These are phyloP conservation scores for Philereme transversata DNA, from an alignment of 2,888 invertebrate species.

Conservation along the genomic window DNA sequence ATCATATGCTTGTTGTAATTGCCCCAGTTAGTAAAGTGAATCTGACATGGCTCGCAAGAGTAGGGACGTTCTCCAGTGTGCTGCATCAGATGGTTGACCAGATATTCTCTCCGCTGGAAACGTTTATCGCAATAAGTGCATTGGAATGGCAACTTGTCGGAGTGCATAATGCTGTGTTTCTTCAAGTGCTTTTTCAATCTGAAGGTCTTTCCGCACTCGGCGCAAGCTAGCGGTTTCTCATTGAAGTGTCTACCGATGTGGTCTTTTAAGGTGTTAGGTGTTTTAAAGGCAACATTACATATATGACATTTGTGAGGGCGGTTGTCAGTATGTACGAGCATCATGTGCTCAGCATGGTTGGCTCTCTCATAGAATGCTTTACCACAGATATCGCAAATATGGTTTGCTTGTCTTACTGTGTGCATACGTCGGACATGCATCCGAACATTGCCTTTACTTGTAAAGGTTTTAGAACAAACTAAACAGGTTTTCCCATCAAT, in stretches of 20 bases:
- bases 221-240: constrained; percentile 57
- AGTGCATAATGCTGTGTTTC: constrained; percentile 88
- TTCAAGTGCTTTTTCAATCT: constrained; percentile 66
- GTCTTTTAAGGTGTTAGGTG: constrained; percentile 45
- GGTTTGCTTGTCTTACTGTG: constrained; percentile 64
- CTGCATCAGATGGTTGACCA: constrained; percentile 84
- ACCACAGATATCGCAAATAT: constrained; percentile 68
- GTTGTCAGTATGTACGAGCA: constrained; percentile 53
- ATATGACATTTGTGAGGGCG: constrained; percentile 66
- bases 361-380: constrained; percentile 60
- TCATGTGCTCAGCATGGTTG: constrained; percentile 54
- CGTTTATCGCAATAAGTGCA: constrained; percentile 88
- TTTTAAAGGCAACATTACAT: constrained; percentile 62
- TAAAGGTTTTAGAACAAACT: constrained; percentile 61
- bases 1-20: constrained; percentile 92
- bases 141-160: constrained; percentile 87
- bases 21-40: constrained; percentile 89
- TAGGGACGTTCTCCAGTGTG: constrained; percentile 88
- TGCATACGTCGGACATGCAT: constrained; percentile 83
- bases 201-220: constrained; percentile 58
- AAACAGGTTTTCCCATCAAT: constrained; percentile 50
- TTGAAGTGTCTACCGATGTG: constrained; percentile 58
- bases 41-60: constrained; percentile 86
- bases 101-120: constrained; percentile 70
- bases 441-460: constrained; percentile 52